These are phyloP conservation scores for Unio pictorum DNA, from an alignment of 2,888 invertebrate species.

Conservation along the genomic window DNA sequence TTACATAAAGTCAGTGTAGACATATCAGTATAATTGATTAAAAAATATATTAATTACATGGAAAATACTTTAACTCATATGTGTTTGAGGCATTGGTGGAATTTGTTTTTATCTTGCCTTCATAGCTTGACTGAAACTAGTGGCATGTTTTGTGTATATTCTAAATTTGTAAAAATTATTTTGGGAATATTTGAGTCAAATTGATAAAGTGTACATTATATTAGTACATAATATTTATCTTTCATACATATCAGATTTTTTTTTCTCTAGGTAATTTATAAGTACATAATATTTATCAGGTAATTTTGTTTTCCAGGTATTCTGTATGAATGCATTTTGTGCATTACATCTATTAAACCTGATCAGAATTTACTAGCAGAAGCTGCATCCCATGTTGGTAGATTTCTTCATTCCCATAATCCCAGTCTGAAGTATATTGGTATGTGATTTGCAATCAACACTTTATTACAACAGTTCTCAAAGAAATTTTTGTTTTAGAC, in stretches of 20 bases:
- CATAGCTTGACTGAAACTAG: neutral
- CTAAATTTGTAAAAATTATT: too few species aligned
- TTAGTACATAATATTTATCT: neutral
- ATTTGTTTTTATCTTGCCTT: conserved; percentile 1
- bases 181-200: too few species aligned
- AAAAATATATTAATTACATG: too few species aligned
- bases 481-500: too few species aligned
- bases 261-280: neutral
- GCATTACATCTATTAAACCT: conserved; percentile 50
- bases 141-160: neutral
- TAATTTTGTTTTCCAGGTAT: conserved; percentile 42
- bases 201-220: too few species aligned
- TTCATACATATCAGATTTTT: neutral
- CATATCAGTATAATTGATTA: too few species aligned
- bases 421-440: conserved; percentile 61
- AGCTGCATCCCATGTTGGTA: conserved; percentile 54
- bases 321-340: conserved; percentile 65
- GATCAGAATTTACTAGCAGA: conserved; percentile 50
- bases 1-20: too few species aligned
- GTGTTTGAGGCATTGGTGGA: neutral
- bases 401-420: conserved; percentile 56
- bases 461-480: too few species aligned
- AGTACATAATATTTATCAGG: neutral
- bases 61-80: too few species aligned
- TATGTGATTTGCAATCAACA: conserved; percentile 14